A percentile compares a stretch with the other conserved stretches of the same genome.
These are phyloP conservation scores for Eupleurogrammus muticus DNA, from an alignment of 2,797 vertebrate species.

Conservation along the genomic window DNA sequence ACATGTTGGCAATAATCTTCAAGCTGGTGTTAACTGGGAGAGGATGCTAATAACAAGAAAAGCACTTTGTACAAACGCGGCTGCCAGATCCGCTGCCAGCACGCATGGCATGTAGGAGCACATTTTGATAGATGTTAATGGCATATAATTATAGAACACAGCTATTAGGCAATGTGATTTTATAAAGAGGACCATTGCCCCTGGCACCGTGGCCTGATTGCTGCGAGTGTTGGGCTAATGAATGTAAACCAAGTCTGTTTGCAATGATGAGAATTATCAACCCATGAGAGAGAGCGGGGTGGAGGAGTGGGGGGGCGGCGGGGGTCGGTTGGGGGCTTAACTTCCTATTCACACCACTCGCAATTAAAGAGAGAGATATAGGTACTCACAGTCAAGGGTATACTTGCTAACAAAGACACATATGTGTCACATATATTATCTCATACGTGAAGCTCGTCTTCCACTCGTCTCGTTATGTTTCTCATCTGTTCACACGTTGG, in stretches of 20 bases:
- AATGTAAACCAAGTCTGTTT: constrained; percentile 85
- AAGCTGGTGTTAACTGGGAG: constrained; percentile 48
- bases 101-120: constrained; percentile 74
- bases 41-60: constrained; percentile 63
- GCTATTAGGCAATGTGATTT: constrained; percentile 85
- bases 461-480: constrained; percentile 4
- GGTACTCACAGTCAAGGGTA: constrained; percentile 55
- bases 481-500: constrained; percentile 37
- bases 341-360: constrained; percentile 59
- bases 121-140: constrained; percentile 87
- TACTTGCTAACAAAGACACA: constrained; percentile 4
- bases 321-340: constrained; percentile 44
- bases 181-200: constrained; percentile 82
- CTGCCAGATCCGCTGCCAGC: constrained; percentile 70
- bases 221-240: constrained; percentile 85
- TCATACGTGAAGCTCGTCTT: constrained; percentile 20
- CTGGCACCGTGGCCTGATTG: constrained; percentile 83
- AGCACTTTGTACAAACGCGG: constrained; percentile 66
- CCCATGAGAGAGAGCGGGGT: constrained; percentile 64
- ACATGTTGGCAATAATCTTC: constrained; percentile 39
- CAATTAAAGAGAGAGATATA: constrained; percentile 64
- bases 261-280: constrained; percentile 80
- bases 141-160: constrained; percentile 84
- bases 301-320: constrained; percentile 27
- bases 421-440: constrained; percentile 21